phyloP scores from a whole-genome alignment of 2,888 invertebrate species.

The Tenthredo livida region DNA sequence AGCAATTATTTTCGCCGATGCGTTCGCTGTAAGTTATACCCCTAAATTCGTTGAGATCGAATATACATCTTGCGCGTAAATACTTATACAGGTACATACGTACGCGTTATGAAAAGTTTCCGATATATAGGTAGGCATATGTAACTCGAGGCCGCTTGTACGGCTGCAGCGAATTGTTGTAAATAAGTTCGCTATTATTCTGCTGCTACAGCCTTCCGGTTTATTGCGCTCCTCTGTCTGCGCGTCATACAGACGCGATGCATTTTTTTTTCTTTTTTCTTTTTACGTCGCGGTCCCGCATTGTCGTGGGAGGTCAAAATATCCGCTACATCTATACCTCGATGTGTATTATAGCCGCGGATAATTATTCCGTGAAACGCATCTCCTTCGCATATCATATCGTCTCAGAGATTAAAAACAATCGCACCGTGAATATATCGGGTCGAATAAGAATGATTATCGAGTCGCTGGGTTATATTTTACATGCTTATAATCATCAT shows the following conservation, averaged over 20 bases:
- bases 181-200: constrained; percentile 29
- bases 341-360: background rate
- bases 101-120: background rate
- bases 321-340: background rate
- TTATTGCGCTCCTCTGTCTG: constrained; percentile 70
- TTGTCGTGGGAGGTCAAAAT: constrained; percentile 76
- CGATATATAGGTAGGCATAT: background rate
- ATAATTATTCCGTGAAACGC: constrained; percentile 22
- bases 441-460: background rate
- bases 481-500: background rate
- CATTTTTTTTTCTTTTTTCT: constrained; percentile 68
- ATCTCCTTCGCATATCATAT: background rate
- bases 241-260: constrained; percentile 69
- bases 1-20: constrained; percentile 8
- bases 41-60: constrained; percentile 10
- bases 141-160: constrained; percentile 12
- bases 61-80: background rate
- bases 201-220: constrained; percentile 57
- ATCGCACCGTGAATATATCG: background rate
- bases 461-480: background rate
- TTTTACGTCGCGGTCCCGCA: constrained; percentile 62
- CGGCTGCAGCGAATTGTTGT: constrained; percentile 23
- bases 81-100: background rate
- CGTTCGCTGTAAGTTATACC: background rate
- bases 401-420: constrained; percentile 21